phyloP scores from a whole-genome alignment of 30 jellyfish, hydroid and myxozoan species.

The Catostylus mosaicus region DNA sequence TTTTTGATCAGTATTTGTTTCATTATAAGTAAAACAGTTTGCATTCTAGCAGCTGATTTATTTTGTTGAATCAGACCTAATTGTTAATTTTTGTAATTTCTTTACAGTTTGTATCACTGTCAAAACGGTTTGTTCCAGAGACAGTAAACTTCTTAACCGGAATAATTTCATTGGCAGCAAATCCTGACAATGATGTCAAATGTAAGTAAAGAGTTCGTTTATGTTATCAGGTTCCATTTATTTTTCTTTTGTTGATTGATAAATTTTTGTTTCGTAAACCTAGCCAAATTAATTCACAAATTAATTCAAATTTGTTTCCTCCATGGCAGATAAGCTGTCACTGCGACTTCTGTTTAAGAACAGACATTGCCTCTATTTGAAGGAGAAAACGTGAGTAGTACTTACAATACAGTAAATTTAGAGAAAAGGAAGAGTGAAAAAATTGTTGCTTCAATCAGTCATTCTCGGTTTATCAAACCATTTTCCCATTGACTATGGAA shows the following conservation, averaged over 20 bases:
- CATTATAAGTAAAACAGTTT: too few relatives aligned
- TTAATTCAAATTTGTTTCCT: background rate
- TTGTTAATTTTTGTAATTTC: background rate
- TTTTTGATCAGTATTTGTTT: background rate
- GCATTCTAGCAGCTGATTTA: too few relatives aligned
- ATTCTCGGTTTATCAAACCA: too few relatives aligned
- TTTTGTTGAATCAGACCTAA: background rate
- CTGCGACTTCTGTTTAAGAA: slow-evolving; percentile 12
- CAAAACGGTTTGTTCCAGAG: slow-evolving; percentile 95
- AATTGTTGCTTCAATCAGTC: too few relatives aligned
- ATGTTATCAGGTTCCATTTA: too few relatives aligned
- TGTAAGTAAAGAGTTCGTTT: slow-evolving; percentile 25
- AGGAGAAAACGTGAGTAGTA: slow-evolving; percentile 15
- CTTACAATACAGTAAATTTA: too few relatives aligned
- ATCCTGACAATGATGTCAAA: slow-evolving; percentile 16
- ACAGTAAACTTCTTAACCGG: slow-evolving; percentile 72
- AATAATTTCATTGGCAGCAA: slow-evolving; percentile 66
- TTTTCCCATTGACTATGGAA: too few relatives aligned
- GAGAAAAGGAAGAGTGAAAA: too few relatives aligned
- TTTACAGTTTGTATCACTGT: slow-evolving; percentile 18
- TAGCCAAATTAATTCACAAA: background rate
- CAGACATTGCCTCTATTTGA: slow-evolving; percentile 26
- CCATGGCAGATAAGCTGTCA: slow-evolving; percentile 25
- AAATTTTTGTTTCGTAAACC: background rate
- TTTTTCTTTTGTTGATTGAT: background rate